Evolutionary conservation across 2,113 vertebrate species (phyloP), one percentile per base, ranked within the genome.

Genomic region (Phycodurus eques): DNA sequence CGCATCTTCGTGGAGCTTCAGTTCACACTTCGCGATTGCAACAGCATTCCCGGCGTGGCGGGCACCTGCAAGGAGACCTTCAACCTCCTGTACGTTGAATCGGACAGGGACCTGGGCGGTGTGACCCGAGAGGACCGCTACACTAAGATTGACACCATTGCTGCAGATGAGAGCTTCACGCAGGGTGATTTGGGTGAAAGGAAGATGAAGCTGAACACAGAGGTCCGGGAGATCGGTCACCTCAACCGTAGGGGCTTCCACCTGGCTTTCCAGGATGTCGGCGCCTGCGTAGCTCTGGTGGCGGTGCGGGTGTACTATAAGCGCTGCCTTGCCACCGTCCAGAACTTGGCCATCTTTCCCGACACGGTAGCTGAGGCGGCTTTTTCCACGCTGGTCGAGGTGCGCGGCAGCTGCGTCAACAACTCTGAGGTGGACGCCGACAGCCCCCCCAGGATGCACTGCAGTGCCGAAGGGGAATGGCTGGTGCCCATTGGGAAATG

Each of bases 1-100:
- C 93, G 97, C 82, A 98, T 99, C 82, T 99, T 98, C 47, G 94
- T 99, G 43, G 97, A 99, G 90, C 93, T 99, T 1, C 96, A 99
- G 88, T 99, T 99, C 92, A 99, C 97, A 0, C 90, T 98, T 79
- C 82, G 97, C 0, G 97, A 99, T 91, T 99, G 97, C 90, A 97
- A 98, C 92, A 98, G 96, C 92, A 99, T 99, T 84, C 97, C 97
- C 0, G 97, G 97, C 0, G 96, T 98, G 54, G 93, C 85, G 0
- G 95, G 95, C 51, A 97, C 95, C 71, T 99, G 97, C 92, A 99
- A 98, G 85, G 97, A 99, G 92, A 99, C 97, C 17, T 99, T 99
- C 88, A 99, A 99, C 74, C 92, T 98, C 33, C 96, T 97, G 74
- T 99, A 97, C 0, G 81, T 92, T 0, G 97, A 99, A 82, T 91